Percentiles rank a stretch among this genome's conserved stretches.
Conservation (phyloP, 1,140 invertebrate species). For the Meteorus sp. region DNA sequence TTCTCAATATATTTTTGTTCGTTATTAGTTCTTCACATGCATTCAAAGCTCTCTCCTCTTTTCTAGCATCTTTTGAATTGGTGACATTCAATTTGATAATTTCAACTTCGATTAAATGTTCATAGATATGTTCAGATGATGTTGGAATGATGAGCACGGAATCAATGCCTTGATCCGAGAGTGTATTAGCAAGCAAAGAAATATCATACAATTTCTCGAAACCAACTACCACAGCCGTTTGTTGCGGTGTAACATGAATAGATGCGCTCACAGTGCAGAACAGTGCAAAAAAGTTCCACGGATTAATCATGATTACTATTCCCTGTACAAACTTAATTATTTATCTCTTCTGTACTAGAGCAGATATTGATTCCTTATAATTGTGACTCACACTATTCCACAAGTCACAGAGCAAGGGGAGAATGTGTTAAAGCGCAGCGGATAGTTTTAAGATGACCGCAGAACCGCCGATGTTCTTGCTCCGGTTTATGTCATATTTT, state of each 20-base stretch:
- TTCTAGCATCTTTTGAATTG: constrained; percentile 15
- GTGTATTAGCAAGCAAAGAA: constrained; percentile 51
- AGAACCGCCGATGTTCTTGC: too few species aligned
- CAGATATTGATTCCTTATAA: background rate
- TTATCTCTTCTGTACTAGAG: too few species aligned
- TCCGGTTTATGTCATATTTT: too few species aligned
- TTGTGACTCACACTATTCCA: too few species aligned
- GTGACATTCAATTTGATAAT: constrained; percentile 39
- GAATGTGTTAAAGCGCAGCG: too few species aligned
- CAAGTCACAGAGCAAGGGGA: too few species aligned
- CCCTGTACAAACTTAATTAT: background rate
- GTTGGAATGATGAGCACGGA: constrained; percentile 42
- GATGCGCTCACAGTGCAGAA: constrained; percentile 31
- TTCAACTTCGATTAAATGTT: constrained; percentile 46
- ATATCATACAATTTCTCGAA: constrained; percentile 52
- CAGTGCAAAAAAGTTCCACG: background rate
- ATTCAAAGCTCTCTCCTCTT: constrained; percentile 38
- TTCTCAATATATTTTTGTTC: constrained; percentile 37
- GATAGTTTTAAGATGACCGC: too few species aligned
- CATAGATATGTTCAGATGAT: constrained; percentile 38
- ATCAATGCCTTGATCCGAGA: constrained; percentile 49
- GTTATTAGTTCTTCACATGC: constrained; percentile 42
- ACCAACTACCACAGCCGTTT: constrained; percentile 48
- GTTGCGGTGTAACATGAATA: constrained; percentile 38
- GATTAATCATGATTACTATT: background rate